Conservation (phyloP, 2,888 invertebrate species). For the Tuta absoluta region DNA sequence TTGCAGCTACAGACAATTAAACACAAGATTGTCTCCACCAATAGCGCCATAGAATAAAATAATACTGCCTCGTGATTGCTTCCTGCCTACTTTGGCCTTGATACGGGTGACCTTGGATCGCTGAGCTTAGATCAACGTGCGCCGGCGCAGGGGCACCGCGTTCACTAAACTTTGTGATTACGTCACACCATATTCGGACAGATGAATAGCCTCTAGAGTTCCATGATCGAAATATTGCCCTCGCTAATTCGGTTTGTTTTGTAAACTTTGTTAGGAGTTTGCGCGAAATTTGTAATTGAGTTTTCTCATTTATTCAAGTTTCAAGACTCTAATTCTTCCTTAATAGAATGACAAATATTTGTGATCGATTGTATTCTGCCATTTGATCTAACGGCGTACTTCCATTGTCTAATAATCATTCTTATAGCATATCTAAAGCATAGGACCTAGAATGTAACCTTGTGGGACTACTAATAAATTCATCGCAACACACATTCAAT, state of each 20-base stretch:
- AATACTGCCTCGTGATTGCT: conserved; percentile 29
- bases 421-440: neutral
- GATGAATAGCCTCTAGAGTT: conserved; percentile 68
- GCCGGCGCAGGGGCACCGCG: conserved; percentile 56
- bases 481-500: neutral
- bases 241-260: conserved; percentile 23
- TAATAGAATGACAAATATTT: neutral
- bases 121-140: conserved; percentile 53
- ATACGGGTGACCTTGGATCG: conserved; percentile 69
- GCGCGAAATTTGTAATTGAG: neutral
- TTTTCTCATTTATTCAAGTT: neutral
- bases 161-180: conserved; percentile 78
- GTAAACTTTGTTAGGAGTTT: conserved; percentile 16
- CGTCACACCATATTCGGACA: conserved; percentile 70
- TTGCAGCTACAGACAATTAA: neutral
- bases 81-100: conserved; percentile 66
- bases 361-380: too few relatives aligned
- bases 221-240: conserved; percentile 55
- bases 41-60: conserved; percentile 10
- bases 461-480: conserved; percentile 17
- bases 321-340: neutral
- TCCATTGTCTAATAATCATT: neutral
- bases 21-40: conserved; percentile 7
- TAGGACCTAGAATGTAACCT: conserved; percentile 19
- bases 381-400: neutral